phyloP scores from a whole-genome alignment of 2,113 vertebrate genomes.

The Terrapene triunguis region DNA sequence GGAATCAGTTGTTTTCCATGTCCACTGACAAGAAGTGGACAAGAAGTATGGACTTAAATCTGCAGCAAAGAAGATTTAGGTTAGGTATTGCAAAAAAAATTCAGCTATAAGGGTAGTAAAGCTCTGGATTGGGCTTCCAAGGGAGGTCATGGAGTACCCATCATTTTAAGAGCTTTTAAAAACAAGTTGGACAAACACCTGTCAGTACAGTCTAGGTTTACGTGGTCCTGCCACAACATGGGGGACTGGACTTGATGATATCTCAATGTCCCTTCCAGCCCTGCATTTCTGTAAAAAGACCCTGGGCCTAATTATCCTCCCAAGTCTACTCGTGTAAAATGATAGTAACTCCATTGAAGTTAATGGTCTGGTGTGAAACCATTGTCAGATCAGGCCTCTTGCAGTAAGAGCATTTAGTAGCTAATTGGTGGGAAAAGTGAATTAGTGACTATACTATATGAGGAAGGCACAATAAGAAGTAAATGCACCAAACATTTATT shows the following conservation, averaged over 20 bases:
- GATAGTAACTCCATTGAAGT: background rate
- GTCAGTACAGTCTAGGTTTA: background rate
- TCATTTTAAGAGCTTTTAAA: background rate
- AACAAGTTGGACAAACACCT: background rate
- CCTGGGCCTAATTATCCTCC: background rate
- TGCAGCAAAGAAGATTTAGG: background rate
- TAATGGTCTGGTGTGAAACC: background rate
- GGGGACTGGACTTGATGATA: background rate
- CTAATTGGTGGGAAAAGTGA: conserved; percentile 6
- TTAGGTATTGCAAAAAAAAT: too few relatives aligned
- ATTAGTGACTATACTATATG: conserved; percentile 44
- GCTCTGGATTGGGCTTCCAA: background rate
- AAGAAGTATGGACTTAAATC: background rate
- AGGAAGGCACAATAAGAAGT: background rate
- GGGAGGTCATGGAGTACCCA: background rate
- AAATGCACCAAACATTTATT: conserved; percentile 5
- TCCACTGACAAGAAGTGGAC: background rate
- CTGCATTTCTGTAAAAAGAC: background rate
- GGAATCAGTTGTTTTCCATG: background rate
- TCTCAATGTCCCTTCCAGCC: background rate
- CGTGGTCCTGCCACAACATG: background rate
- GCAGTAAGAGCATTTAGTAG: conserved; percentile 8
- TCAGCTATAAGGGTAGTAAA: background rate
- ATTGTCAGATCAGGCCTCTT: background rate
- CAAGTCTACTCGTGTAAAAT: background rate